Base-by-base conservation (phyloP, 2,888 invertebrate species). In the Tipula vernalis region DNA sequence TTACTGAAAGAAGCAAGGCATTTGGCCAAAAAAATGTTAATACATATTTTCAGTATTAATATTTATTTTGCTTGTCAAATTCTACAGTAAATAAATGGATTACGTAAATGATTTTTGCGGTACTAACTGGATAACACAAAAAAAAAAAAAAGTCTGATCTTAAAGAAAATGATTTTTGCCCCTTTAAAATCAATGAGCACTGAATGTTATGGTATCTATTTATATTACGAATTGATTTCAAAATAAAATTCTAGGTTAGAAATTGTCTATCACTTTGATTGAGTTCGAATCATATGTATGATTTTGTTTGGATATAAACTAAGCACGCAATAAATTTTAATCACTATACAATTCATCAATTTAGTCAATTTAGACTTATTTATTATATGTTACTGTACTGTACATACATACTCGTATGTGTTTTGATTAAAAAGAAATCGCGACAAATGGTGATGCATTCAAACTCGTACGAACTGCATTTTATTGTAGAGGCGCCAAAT, bases 1-100 rank as follows among this genome's bases (percentile, higher is more conserved):
- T 71, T 28, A 71, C 28, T 71, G 71, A 71, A 71, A 18, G 71
- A 71, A 71, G 28, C 28, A 28, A 71, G 71, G 71, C 71, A 71
- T 71, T 71, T 71, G 71, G 71, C 71, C 71, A 71, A 71, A 71
- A 71, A 71, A 71, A 71, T 71, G 71, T 71, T 71, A 71, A 71
- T 71, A 28, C 28, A 28, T 28, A 71, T 10, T 71, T 71, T 71
- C 28, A 71, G 28, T 71, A 71, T 28, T 71, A 71, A 71, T 71
- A 71, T 71, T 71, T 71, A 71, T 71, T 71, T 71, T 71, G 71
- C 71, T 8, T 71, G 71, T 71, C 71, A 71, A 71, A 71, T 28
- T 18, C 71, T 28, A 28, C 28, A 28, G 8, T 28, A 28, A 4
- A 39, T 28, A 71, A 71, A 18, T 71, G 28, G 28, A 10, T 28